These are phyloP conservation scores for Hypsopygia costalis DNA, from an alignment of 2,888 invertebrate species.

Conservation along the genomic window DNA sequence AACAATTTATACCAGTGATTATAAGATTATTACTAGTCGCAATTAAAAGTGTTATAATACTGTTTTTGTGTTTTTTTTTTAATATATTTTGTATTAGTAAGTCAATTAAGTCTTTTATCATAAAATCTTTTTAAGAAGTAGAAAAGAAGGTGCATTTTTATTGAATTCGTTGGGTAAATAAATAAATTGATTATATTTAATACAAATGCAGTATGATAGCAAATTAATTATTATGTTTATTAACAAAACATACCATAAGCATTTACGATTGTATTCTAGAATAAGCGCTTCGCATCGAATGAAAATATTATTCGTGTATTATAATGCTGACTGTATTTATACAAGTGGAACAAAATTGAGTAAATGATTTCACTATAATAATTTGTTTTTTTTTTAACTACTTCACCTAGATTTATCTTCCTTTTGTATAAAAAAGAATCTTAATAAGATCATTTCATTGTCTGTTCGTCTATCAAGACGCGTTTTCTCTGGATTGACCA, in stretches of 20 bases:
- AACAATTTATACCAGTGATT: constrained; percentile 12
- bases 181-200: too few relatives aligned
- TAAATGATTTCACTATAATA: constrained; percentile 63
- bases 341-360: constrained; percentile 41
- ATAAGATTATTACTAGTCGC: constrained; percentile 10
- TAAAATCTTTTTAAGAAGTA: too few relatives aligned
- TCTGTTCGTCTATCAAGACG: too few relatives aligned
- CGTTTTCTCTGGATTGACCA: too few relatives aligned
- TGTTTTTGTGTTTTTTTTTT: neutral
- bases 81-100: neutral
- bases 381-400: constrained; percentile 13
- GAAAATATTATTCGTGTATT: constrained; percentile 37
- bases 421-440: too few relatives aligned
- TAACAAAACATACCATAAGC: constrained; percentile 61
- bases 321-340: constrained; percentile 60
- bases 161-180: too few relatives aligned
- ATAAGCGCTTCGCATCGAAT: constrained; percentile 42
- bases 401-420: too few relatives aligned
- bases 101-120: too few relatives aligned
- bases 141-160: too few relatives aligned
- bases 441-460: too few relatives aligned
- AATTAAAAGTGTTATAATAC: neutral
- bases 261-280: constrained; percentile 48
- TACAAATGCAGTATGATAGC: too few relatives aligned
- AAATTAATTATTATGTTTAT: constrained; percentile 15